Percentiles rank a stretch among this genome's conserved stretches.
Conservation (phyloP, 2,797 vertebrate genomes). For the Sebastes steindachneri region DNA sequence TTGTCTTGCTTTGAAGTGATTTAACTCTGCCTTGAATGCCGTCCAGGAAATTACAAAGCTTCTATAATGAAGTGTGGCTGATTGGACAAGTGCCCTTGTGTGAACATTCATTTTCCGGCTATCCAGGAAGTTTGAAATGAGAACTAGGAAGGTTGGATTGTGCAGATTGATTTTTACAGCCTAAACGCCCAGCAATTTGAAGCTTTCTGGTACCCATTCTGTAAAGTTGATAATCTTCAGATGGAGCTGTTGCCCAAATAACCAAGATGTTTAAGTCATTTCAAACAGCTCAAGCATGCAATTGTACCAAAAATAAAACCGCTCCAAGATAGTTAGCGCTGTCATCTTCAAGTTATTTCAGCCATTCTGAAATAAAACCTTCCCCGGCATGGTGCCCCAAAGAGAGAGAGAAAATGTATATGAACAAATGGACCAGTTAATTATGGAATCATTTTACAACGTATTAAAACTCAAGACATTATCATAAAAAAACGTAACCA, state of each 20-base stretch:
- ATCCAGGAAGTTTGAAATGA: constrained; percentile 44
- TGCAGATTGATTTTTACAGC: constrained; percentile 37
- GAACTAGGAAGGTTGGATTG: constrained; percentile 30
- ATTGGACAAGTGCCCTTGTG: constrained; percentile 63
- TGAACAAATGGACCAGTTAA: too few relatives aligned
- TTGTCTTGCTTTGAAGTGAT: constrained; percentile 64
- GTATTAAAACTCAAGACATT: not conserved
- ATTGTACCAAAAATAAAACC: not conserved
- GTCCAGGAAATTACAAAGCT: constrained; percentile 71
- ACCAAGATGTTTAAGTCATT: constrained; percentile 9
- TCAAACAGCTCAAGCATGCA: not conserved
- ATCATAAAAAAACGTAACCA: not conserved
- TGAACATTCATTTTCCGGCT: constrained; percentile 54
- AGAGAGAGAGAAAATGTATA: not conserved
- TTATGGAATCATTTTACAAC: not conserved
- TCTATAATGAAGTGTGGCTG: constrained; percentile 67
- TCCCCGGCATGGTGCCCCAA: not conserved
- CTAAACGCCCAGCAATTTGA: constrained; percentile 29
- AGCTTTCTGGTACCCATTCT: constrained; percentile 17
- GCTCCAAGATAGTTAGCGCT: not conserved
- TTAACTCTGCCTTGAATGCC: constrained; percentile 57
- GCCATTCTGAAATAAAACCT: not conserved
- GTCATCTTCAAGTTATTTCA: not conserved
- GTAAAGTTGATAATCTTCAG: constrained; percentile 25
- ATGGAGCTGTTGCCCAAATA: constrained; percentile 6